Evolutionary conservation across 1,140 invertebrate genomes (phyloP), one percentile per base, ranked within the genome.

Genomic region (Trichomalopsis sarcophagae): DNA sequence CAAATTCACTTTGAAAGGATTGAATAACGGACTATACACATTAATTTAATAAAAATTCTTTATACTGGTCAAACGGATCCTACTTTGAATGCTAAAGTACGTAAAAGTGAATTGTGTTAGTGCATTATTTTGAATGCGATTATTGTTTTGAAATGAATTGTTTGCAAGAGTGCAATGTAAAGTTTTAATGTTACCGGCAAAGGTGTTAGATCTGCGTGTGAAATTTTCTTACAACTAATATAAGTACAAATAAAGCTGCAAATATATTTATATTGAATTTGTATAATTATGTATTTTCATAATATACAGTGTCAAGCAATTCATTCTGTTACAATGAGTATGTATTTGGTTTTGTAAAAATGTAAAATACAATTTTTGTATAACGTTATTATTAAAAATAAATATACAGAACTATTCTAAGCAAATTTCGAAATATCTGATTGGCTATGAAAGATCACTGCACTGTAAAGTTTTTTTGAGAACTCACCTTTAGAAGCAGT

Each of bases 301-400:
- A 66, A 82, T 44, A 62, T 36, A 81, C 14, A 50, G 11, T 14
- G 47, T 74, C n/a, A 73, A 78, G 27, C 77, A 68, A 66, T 40
- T 62, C 9, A 69, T 79, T 71, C 11, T 79, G 36, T 73, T 79
- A 73, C 66, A 66, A 80, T 36, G 55, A 14, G 47, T n/a, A 62
- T 40, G 73, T 62, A 44, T 84, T 84, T 75, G 74, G 77, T 81
- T 84, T 84, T 84, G 84, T 84, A 84, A 84, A 84, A 84, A 84
- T 84, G 82, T 84, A 84, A 33, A 62, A 74, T 84, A 79, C 66
- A 55, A 23, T 84, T 47, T 68, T 33, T 76, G 33, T 68, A 76
- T 76, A 82, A 23, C 62, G 7, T 50, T 69, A 33, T 47, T 66
- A 83, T 68, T 76, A 47, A 68, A 36, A 68, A 36, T 44, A 68